These are phyloP conservation scores for Peromyscus attwateri DNA, from an alignment of 2,797 vertebrate species.

Conservation along the genomic window DNA sequence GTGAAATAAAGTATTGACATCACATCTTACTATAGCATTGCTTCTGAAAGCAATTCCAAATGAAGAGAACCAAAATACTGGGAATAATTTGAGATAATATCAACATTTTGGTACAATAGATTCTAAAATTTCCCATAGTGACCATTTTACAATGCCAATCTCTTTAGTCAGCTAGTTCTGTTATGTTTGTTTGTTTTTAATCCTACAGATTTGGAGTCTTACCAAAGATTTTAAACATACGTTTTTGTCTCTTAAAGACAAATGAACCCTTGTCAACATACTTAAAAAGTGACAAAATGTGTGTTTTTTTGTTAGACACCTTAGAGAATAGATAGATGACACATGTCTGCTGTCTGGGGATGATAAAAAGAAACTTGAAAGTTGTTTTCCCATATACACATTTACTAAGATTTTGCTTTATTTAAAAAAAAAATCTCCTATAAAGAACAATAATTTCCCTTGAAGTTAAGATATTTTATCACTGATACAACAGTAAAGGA, in stretches of 20 bases:
- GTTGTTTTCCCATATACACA: conserved; percentile 45
- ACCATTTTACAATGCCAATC: conserved; percentile 49
- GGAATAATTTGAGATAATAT: neutral
- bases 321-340: conserved; percentile 15
- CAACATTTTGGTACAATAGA: conserved; percentile 9
- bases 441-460: conserved; percentile 72
- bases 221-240: neutral
- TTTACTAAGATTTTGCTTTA: conserved; percentile 75
- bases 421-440: conserved; percentile 50
- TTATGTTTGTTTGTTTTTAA: neutral
- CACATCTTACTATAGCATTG: conserved; percentile 32
- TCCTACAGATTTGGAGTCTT: conserved; percentile 23
- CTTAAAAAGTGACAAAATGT: neutral
- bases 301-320: neutral
- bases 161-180: conserved; percentile 34
- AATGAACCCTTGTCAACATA: neutral
- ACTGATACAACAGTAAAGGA: conserved; percentile 55
- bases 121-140: neutral
- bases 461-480: conserved; percentile 74
- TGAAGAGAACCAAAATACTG: conserved; percentile 60
- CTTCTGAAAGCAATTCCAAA: conserved; percentile 64
- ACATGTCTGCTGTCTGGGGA: conserved; percentile 6
- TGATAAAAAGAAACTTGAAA: conserved; percentile 64
- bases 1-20: conserved; percentile 26
- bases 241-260: conserved; percentile 20